Evolutionary conservation across 2,888 invertebrate genomes (phyloP), one percentile per base, ranked within the genome.

Genomic region (Noctua fimbriata): DNA sequence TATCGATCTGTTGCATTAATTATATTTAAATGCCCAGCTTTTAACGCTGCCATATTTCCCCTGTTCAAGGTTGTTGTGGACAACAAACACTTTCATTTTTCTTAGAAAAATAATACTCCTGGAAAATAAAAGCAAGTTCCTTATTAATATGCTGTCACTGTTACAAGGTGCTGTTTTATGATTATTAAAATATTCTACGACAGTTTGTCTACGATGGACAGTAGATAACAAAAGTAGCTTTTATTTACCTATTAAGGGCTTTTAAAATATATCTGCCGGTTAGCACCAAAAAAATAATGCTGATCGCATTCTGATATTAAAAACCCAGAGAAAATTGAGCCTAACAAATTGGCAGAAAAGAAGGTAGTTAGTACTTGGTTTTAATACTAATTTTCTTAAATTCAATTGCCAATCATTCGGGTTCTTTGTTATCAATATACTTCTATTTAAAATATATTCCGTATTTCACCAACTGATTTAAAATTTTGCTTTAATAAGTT

Each of bases 121-220:
- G 6, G n/a, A 28, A 41, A 66, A 12, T 32, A 32, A n/a, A 60
- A 3, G 2, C 28, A 52, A 18, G 24, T 14, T 47, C 14, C 36
- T 70, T 12, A n/a, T 18, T 77, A 77, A n/a, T 32, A 55, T 69
- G 7, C n/a, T 41, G 28, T n/a, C n/a, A 73, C 28, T 24, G 18
- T 32, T 60, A 24, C 24, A 73, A 28, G 10, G 6, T 44, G n/a
- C 21, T 44, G 44, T 24, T 55, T n/a, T 63, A n/a, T 78, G 4
- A 32, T n/a, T 44, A 4, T n/a, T 16, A 32, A 1, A 49, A 66
- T 58, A 73, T 78, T 66, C 41, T 65, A 36, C 16, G n/a, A 80
- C 71, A 75, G 71, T 80, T 84, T 84, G 41, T 84, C 75, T 80
- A 47, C 7, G 52, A 28, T 69, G 71, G 71, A 52, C 24, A 60